These are phyloP conservation scores for Tanytarsus gracilentus DNA, from an alignment of 2,888 invertebrate genomes.

Conservation along the genomic window DNA sequence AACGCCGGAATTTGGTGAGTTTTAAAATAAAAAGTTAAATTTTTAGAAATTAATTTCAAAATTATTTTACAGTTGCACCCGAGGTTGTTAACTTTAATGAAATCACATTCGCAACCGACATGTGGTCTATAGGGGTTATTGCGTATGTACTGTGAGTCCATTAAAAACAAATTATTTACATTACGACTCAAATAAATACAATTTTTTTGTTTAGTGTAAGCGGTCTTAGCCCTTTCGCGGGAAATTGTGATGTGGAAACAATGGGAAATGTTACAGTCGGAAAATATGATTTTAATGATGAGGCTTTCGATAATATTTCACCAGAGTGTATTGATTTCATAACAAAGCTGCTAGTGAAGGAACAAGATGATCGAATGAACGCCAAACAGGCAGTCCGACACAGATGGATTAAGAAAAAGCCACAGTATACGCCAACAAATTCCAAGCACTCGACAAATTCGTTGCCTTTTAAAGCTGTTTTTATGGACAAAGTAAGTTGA, in stretches of 20 bases:
- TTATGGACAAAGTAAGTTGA: slow-evolving; percentile 16
- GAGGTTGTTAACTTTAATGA: slow-evolving; percentile 98
- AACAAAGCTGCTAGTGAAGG: slow-evolving; percentile 78
- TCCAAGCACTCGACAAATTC: slow-evolving; percentile 36
- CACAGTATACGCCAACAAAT: slow-evolving; percentile 36
- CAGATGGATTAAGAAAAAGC: slow-evolving; percentile 67
- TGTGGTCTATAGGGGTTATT: slow-evolving; percentile 99
- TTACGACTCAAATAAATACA: too few species aligned
- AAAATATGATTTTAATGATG: slow-evolving; percentile 95
- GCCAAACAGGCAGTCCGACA: slow-evolving; percentile 79
- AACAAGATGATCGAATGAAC: slow-evolving; percentile 70
- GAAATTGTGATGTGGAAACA: slow-evolving; percentile 92
- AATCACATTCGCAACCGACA: slow-evolving; percentile 91
- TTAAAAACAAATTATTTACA: too few species aligned
- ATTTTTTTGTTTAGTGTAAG: slow-evolving; percentile 81
- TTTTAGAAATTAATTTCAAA: background rate
- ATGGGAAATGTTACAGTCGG: slow-evolving; percentile 98
- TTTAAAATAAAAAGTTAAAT: background rate
- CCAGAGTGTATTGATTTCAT: slow-evolving; percentile 95
- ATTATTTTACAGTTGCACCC: slow-evolving; percentile 82
- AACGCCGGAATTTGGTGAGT: slow-evolving; percentile 74
- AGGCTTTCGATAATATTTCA: slow-evolving; percentile 90
- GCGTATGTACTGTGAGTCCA: slow-evolving; percentile 98
- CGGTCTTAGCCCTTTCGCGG: slow-evolving; percentile 97
- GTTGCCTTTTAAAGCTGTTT: slow-evolving; percentile 15